These are phyloP conservation scores for Cephalophus harveyi DNA, from an alignment of 2,113 vertebrate genomes.

Conservation along the genomic window DNA sequence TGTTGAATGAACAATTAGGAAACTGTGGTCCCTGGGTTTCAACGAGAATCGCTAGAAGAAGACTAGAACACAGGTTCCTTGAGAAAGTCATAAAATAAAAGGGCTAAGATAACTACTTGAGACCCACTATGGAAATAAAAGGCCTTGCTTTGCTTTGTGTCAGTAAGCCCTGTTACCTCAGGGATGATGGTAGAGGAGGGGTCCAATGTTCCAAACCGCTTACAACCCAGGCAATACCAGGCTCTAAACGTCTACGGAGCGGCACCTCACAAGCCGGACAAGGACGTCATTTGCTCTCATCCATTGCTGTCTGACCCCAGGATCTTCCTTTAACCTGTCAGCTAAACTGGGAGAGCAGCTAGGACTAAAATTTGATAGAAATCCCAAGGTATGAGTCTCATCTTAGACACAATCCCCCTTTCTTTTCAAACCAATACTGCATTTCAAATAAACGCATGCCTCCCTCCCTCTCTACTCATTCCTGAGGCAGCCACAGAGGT, in stretches of 20 bases:
- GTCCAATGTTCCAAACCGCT: not conserved
- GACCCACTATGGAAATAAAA: not conserved
- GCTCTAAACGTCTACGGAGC: not conserved
- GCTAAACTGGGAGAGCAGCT: not conserved
- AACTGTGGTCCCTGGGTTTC: not conserved
- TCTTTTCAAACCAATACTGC: not conserved
- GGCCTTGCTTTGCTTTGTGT: not conserved
- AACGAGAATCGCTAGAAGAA: not conserved
- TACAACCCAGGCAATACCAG: not conserved
- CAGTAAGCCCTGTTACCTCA: not conserved
- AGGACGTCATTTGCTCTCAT: no score
- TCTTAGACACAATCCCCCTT: not conserved
- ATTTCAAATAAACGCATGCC: not conserved
- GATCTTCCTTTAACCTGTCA: not conserved
- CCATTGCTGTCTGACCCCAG: not conserved
- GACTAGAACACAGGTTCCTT: not conserved
- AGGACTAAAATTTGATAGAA: not conserved
- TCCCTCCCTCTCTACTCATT: slow-evolving; percentile 36
- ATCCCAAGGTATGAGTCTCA: not conserved
- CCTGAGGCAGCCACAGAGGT: slow-evolving; percentile 58
- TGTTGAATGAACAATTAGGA: not conserved
- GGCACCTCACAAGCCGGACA: not conserved
- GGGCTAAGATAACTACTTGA: not conserved
- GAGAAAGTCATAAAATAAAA: not conserved
- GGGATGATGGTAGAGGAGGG: not conserved